Evolutionary conservation across 1,140 invertebrate genomes (phyloP), one percentile per base, ranked within the genome.

Genomic region (Nebria ingens): DNA sequence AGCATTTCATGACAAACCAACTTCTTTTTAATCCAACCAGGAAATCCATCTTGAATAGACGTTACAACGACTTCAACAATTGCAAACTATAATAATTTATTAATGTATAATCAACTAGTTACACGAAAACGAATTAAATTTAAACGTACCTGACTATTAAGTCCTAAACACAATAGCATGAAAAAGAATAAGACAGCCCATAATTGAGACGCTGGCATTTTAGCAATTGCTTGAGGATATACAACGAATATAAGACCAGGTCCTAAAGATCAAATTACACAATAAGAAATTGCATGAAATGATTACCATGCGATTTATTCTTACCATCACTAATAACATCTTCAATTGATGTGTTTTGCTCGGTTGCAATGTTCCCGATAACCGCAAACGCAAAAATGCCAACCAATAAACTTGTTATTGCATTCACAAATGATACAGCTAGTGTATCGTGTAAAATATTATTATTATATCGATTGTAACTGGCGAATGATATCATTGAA

Each of bases 401-500:
- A 23, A 91, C 87, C 12, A 93, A 73, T 13, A 93, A 69, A 67
- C 89, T 91, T 13, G 89, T 91, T 17, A 90, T 71, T 19, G 85
- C 85, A 68, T 93, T 93, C 15, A 92, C 83, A 34, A 86, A 65
- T 21, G 87, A 86, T 21, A 94, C 87, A 0, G 89, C 82, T 17
- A 93, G 63, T 0, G 89, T 90, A 64, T 94, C 90, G 53, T 89
- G 81, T 19, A 94, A 73, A 57, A 94, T 87, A 62, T 90, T 91
- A 66, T 95, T 95, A 65, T 89, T 85, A 68, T 93, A 92, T 68
- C 86, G 85, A 71, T 95, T 96, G 74, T 95, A 96, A 65, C 90
- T 93, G n/a, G 91, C 87, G 68, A 94, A 94, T 64, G 90, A 91
- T 65, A 96, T 93, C 77, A 95, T 89, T 2, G 90, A 91, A 17